Conservation (phyloP, 2,113 vertebrate species). For the Falco punctatus region DNA sequence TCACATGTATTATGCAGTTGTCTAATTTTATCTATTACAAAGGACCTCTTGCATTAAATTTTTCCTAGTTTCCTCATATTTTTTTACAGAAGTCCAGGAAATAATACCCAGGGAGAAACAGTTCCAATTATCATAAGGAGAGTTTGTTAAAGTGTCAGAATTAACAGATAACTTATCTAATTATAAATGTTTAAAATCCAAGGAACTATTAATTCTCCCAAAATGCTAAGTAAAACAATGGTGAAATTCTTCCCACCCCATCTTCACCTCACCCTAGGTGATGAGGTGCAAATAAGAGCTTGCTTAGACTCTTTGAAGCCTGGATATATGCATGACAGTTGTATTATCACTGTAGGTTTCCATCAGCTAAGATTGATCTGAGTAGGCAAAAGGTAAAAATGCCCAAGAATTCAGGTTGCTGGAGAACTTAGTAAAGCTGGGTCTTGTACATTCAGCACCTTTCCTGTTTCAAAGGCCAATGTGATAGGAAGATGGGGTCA, state of each 20-base stretch:
- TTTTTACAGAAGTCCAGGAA: neutral
- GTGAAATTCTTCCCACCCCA: neutral
- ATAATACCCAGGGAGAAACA: neutral
- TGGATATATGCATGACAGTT: neutral
- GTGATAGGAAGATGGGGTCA: neutral
- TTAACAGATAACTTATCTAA: neutral
- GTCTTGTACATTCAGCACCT: neutral
- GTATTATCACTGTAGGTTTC: neutral
- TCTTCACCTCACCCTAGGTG: neutral
- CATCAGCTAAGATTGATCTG: neutral
- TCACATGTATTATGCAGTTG: neutral
- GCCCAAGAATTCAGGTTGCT: neutral
- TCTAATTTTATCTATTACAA: constrained; percentile 15
- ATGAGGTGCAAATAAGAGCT: neutral
- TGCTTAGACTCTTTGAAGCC: neutral
- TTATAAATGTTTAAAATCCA: neutral
- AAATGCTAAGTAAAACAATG: neutral
- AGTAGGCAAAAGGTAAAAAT: neutral
- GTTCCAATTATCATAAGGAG: neutral
- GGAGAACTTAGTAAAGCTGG: neutral
- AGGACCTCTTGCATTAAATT: neutral
- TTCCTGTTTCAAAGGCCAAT: neutral
- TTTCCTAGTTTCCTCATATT: constrained; percentile 2
- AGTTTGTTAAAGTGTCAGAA: neutral
- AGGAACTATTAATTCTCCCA: neutral